Evolutionary conservation across 1,140 invertebrate species (phyloP).

Genomic region (Drosophila trapezifrons): DNA sequence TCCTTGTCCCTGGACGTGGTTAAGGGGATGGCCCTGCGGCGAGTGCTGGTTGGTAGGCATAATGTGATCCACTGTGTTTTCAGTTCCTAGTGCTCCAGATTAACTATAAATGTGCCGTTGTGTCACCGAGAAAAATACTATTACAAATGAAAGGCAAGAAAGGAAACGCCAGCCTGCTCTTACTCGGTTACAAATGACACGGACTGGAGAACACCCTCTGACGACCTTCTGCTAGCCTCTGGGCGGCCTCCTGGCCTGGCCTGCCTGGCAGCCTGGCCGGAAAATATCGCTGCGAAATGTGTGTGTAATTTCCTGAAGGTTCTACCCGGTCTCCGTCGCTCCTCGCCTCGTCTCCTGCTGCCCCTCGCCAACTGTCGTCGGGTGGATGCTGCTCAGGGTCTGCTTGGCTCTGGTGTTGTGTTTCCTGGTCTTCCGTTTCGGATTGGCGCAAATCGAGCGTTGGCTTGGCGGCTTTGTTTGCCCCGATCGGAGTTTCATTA

Average conservation of each 20-base stretch:
- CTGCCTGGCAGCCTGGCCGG: not conserved
- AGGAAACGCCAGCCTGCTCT: not conserved
- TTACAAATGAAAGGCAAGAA: not conserved
- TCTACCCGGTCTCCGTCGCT: conserved; percentile 3
- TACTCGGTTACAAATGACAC: not conserved
- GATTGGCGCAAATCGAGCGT: conserved; percentile 6
- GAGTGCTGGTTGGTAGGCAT: conserved; percentile 64
- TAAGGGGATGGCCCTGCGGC: conserved; percentile 29
- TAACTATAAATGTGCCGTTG: conserved; percentile 9
- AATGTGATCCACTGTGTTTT: conserved; percentile 5
- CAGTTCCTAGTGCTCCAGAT: conserved; percentile 1
- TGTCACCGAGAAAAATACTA: not conserved
- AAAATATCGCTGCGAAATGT: not conserved
- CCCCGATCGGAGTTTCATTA: conserved; percentile 29
- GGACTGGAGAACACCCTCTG: conserved; percentile 4
- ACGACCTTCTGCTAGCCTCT: not conserved
- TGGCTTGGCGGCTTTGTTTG: conserved; percentile 31
- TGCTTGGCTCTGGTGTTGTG: not conserved
- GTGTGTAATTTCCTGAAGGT: conserved; percentile 4
- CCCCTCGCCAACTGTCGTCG: not conserved
- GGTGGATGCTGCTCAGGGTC: not conserved
- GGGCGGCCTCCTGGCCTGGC: conserved; percentile 4
- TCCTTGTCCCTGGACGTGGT: conserved; percentile 6
- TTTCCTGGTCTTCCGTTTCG: not conserved
- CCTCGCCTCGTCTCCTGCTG: not conserved